Conservation (phyloP, 2,113 vertebrate genomes). For the Peucedramus taeniatus region DNA sequence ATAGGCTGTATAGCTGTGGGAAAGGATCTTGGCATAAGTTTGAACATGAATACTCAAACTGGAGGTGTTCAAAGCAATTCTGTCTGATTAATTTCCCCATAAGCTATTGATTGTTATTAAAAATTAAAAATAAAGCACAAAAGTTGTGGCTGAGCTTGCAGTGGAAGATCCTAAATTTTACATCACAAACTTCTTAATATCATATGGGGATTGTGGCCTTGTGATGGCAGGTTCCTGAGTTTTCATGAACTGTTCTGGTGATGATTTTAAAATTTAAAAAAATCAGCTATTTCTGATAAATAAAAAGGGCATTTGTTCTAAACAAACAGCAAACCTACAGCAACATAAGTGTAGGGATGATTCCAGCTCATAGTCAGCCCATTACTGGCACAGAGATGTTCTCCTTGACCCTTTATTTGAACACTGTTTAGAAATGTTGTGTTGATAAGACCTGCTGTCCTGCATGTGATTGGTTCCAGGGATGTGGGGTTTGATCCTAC, state of each 20-base stretch:
- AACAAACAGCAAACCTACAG: background rate
- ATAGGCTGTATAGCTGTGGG: background rate
- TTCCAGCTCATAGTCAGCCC: background rate
- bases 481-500: background rate
- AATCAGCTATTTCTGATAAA: background rate
- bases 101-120: background rate
- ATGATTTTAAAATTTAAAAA: background rate
- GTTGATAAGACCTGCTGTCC: no score
- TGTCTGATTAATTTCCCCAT: background rate
- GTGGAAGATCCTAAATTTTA: background rate
- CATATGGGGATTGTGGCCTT: background rate
- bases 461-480: rapidly evolving
- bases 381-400: background rate
- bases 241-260: background rate
- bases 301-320: background rate
- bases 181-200: background rate
- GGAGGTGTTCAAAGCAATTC: background rate
- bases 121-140: background rate
- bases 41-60: background rate
- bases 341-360: background rate
- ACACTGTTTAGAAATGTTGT: rapidly evolving
- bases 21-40: background rate
- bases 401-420: background rate
- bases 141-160: background rate
- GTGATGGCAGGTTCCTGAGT: background rate